These are phyloP conservation scores for Leiothrix lutea DNA, from an alignment of 2,113 vertebrate genomes.

Conservation along the genomic window DNA sequence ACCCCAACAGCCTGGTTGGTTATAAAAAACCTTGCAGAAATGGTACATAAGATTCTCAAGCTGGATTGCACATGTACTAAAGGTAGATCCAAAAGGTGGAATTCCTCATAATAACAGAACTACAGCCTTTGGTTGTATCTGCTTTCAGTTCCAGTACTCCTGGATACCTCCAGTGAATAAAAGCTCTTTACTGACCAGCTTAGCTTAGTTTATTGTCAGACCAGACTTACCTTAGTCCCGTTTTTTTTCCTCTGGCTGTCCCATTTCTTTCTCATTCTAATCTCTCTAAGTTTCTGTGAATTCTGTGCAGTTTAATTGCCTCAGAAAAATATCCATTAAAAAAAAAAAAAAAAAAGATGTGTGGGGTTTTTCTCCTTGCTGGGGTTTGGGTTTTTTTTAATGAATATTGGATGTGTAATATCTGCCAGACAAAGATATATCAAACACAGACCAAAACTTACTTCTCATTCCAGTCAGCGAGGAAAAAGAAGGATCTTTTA, in stretches of 20 bases:
- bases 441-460: constrained; percentile 61
- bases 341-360: neutral
- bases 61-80: neutral
- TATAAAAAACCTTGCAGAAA: neutral
- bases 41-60: neutral
- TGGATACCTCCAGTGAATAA: neutral
- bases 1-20: neutral
- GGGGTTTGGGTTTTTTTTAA: neutral
- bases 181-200: neutral
- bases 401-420: neutral
- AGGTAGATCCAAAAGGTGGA: neutral
- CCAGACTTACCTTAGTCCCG: neutral
- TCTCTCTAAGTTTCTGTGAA: neutral
- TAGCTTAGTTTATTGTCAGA: neutral
- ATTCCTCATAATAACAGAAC: neutral
- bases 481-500: constrained; percentile 61
- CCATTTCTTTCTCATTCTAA: neutral
- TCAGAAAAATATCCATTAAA: neutral
- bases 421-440: neutral
- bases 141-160: neutral
- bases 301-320: neutral
- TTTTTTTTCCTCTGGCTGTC: neutral
- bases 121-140: neutral
- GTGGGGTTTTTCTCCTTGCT: neutral
- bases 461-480: constrained; percentile 71